phyloP scores from a whole-genome alignment of 2,888 invertebrate genomes.

The Sipha maydis region DNA sequence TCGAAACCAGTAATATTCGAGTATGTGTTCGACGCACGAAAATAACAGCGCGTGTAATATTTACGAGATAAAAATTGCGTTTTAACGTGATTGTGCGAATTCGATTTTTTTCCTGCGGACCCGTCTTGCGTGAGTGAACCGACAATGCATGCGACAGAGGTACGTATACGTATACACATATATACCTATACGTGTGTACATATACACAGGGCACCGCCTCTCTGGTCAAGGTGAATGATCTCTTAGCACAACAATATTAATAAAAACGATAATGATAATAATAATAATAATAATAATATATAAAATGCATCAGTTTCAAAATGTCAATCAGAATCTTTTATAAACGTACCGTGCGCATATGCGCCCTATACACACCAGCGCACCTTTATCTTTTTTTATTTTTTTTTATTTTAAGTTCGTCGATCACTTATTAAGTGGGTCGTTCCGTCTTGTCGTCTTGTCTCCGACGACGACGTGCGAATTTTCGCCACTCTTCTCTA shows the following conservation, averaged over 20 bases:
- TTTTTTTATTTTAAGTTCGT: not conserved
- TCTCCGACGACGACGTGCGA: conserved; percentile 19
- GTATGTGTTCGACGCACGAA: not conserved
- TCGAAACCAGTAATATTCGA: not conserved
- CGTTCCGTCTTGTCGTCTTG: conserved; percentile 31
- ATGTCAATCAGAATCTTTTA: conserved; percentile 52
- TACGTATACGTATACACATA: no score
- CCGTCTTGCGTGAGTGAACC: conserved; percentile 39
- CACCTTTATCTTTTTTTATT: not conserved
- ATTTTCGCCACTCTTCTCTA: conserved; percentile 21
- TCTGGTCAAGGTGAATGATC: conserved; percentile 56
- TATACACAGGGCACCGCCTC: conserved; percentile 21
- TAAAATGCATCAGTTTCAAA: conserved; percentile 26
- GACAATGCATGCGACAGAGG: not conserved
- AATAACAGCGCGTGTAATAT: not conserved
- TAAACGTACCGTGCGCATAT: not conserved
- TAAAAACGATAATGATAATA: conserved; percentile 12
- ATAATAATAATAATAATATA: conserved; percentile 1
- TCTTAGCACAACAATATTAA: conserved; percentile 38
- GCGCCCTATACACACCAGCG: not conserved
- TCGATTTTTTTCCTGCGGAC: conserved; percentile 18
- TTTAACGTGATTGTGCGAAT: conserved; percentile 49
- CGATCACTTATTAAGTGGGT: conserved; percentile 47
- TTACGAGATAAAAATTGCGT: conserved; percentile 13
- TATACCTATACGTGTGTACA: no score